Conservation (phyloP, 2,797 vertebrate species). For the Peromyscus melanophrys region DNA sequence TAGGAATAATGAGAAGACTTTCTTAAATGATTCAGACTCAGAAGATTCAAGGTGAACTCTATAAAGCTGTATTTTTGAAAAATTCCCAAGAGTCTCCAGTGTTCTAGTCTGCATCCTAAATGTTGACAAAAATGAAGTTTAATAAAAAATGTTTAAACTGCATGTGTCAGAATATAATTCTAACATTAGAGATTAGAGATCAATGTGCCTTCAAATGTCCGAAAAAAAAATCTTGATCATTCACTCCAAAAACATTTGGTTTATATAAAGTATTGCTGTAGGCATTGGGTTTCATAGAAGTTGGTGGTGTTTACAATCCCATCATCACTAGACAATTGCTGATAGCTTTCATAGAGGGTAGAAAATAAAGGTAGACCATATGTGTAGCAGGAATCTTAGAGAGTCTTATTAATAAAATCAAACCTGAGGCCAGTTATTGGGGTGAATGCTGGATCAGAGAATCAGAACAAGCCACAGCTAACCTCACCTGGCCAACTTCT, state of each 20-base stretch:
- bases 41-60: neutral
- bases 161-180: neutral
- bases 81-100: neutral
- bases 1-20: neutral
- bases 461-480: too few species aligned
- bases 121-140: neutral
- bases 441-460: too few species aligned
- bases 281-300: neutral
- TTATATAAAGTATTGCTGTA: neutral
- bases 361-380: neutral
- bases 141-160: neutral
- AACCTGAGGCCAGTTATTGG: too few species aligned
- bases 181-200: neutral
- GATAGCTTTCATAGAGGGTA: neutral
- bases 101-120: neutral
- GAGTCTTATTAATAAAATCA: too few species aligned
- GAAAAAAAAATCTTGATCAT: neutral
- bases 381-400: neutral
- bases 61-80: conserved; percentile 1
- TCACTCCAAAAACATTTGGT: neutral
- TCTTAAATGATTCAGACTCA: neutral
- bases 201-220: neutral
- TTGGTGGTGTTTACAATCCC: neutral
- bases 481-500: too few species aligned
- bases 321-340: neutral